Percentiles rank a stretch among this genome's conserved stretches.
Evolutionary conservation across 1,140 invertebrate species (phyloP).

Genomic region (Drosophila gunungcola): DNA sequence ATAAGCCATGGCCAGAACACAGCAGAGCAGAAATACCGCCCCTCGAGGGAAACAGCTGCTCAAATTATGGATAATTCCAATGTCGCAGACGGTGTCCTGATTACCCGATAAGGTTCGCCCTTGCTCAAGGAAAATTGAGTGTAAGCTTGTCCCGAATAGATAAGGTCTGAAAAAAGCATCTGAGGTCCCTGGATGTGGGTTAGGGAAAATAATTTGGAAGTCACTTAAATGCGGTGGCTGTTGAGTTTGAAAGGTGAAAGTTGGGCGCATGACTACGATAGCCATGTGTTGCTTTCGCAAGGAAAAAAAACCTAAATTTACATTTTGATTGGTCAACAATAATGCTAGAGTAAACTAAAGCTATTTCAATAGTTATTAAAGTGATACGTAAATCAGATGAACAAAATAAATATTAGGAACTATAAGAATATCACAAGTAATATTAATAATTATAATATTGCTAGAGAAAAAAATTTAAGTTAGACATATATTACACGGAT

Average conservation of each 20-base stretch:
- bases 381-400: too few species aligned
- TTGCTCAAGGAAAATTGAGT: constrained; percentile 35
- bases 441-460: not conserved
- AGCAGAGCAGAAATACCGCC: constrained; percentile 12
- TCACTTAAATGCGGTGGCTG: constrained; percentile 18
- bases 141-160: constrained; percentile 39
- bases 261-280: constrained; percentile 3
- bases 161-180: constrained; percentile 28
- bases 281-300: constrained; percentile 14
- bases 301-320: constrained; percentile 10
- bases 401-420: not conserved
- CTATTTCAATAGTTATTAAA: not conserved
- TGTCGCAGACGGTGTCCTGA: constrained; percentile 41
- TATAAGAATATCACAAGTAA: too few species aligned
- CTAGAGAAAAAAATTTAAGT: not conserved
- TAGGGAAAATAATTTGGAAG: constrained; percentile 21
- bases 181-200: constrained; percentile 6
- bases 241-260: constrained; percentile 4
- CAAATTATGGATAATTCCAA: constrained; percentile 56
- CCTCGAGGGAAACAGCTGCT: constrained; percentile 59
- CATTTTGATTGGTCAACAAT: constrained; percentile 20
- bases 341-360: not conserved
- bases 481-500: too few species aligned
- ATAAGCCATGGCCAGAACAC: constrained; percentile 58
- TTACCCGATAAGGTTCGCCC: constrained; percentile 42